phyloP scores from a whole-genome alignment of 2,113 vertebrate species.

The Hippopotamus amphibius region DNA sequence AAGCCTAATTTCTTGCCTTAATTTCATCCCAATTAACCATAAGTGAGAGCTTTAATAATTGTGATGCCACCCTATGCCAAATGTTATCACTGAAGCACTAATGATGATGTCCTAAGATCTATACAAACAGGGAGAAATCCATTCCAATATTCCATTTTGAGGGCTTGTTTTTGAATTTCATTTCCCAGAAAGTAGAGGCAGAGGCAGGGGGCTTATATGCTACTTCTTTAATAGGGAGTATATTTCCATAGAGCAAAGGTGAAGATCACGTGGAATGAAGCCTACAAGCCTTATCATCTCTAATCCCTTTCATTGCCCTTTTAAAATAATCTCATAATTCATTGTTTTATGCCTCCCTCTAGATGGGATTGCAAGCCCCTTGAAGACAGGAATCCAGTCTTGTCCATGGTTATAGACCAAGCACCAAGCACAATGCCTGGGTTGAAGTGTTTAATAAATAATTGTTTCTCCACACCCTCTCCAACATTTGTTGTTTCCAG shows the following conservation, averaged over 20 bases:
- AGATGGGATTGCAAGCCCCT: background rate
- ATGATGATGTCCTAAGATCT: fast-evolving
- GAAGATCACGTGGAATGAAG: background rate
- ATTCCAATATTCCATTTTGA: background rate
- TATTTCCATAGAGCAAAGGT: background rate
- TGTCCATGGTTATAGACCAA: fast-evolving
- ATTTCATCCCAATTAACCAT: background rate
- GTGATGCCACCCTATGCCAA: background rate
- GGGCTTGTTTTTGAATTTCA: background rate
- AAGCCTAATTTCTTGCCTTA: background rate
- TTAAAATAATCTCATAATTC: background rate
- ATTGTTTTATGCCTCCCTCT: background rate
- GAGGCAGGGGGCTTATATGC: background rate
- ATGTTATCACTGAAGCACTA: background rate
- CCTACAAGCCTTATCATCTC: background rate
- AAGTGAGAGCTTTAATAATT: background rate
- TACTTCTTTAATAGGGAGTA: background rate
- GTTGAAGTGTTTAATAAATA: background rate
- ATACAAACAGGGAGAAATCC: background rate
- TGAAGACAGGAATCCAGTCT: background rate
- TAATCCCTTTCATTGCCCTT: background rate
- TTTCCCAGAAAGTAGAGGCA: background rate
- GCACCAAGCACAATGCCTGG: background rate
- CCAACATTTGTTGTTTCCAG: no score
- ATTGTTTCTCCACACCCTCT: no score